Base-by-base conservation (phyloP, 2,888 invertebrate species). In the Eudasyphora cyanicolor region DNA sequence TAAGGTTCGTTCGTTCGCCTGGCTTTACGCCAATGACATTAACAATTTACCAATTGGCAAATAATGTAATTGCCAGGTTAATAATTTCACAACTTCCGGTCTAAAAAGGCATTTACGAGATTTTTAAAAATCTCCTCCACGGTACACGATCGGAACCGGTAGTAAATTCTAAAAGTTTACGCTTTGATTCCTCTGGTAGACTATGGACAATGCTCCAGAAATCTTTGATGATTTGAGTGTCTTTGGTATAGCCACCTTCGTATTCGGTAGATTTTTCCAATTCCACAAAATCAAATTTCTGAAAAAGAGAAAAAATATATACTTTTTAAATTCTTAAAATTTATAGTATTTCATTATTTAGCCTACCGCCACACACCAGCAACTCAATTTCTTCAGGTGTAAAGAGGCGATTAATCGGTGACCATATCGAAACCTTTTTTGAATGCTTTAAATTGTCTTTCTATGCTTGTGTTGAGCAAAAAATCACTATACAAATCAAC, bases 391-490 rank as follows among this genome's bases (percentile, higher is more conserved):
- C 98, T 90, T 98, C 98, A 0, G 98, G 98, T 86, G 97, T 93
- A 93, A 98, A 98, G 19, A 98, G 98, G 98, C 86, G 98, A 98
- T 92, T 98, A 98, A 89, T 98, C 97, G 0, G 98, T 98, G 0
- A 98, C 98, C 97, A 98, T 98, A 90, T 97, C 95, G 92, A 98
- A 98, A 2, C 98, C 98, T 89, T 96, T 95, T 85, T 96, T 94
- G 91, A 98, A 98, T 76, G 98, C 98, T 86, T 94, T 94, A 92
- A 98, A 98, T 92, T 98, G 98, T 82, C 95, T 95, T 90, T 97
- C 97, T 54, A 98, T 96, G 0, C 96, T 97, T 90, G 95, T 94
- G 92, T 98, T 98, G 71, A 98, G 93, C 86, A 98, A 92, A 91
- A 96, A 98, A 90, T 98, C 97, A 8, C 97, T 95, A 91, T 98